Evolutionary conservation across 2,113 vertebrate species (phyloP).

Genomic region (Oceanodroma tethys): DNA sequence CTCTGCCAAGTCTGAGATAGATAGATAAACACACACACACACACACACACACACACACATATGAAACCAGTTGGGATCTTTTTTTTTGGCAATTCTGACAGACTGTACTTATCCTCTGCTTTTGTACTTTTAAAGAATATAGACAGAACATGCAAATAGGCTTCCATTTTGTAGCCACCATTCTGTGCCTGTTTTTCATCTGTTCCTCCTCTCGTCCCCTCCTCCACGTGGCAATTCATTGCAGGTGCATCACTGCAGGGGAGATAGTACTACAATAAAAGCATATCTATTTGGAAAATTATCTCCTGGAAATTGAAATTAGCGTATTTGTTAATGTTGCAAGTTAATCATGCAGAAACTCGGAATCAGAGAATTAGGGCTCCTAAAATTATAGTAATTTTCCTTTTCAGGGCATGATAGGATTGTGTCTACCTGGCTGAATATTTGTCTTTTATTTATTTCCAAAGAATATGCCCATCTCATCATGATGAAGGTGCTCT

Average conservation of each 20-base stretch:
- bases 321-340: not conserved
- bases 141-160: not conserved
- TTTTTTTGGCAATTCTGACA: not conserved
- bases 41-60: not conserved
- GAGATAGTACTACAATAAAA: not conserved
- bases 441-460: not conserved
- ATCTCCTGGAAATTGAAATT: not conserved
- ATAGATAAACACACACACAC: not conserved
- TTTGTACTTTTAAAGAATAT: not conserved
- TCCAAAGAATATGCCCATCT: not conserved
- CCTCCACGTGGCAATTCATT: not conserved
- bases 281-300: not conserved
- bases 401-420: not conserved
- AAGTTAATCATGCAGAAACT: not conserved
- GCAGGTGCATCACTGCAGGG: not conserved
- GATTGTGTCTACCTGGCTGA: not conserved
- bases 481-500: not conserved
- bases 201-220: not conserved
- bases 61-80: not conserved
- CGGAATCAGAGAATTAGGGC: not conserved
- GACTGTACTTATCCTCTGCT: not conserved
- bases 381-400: not conserved
- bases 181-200: not conserved
- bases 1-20: not conserved
- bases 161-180: not conserved